Percentiles rank a stretch among this genome's conserved stretches.
Evolutionary conservation across 1,140 invertebrate genomes (phyloP).

Genomic region (Apis mellifera): Amel_HAv3.1 CM009941.2:10105001-10105500

Average conservation of each 20-base stretch:
- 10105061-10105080: slow-evolving; percentile 24
- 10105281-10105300: too few relatives aligned
- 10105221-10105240: background rate
- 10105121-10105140: slow-evolving; percentile 11
- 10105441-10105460: background rate
- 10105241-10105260: background rate
- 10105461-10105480: background rate
- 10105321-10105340: too few relatives aligned
- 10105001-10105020: slow-evolving; percentile 13
- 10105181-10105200: slow-evolving; percentile 25
- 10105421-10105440: slow-evolving; percentile 20
- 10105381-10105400: background rate
- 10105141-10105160: slow-evolving; percentile 4
- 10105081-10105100: slow-evolving; percentile 24
- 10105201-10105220: slow-evolving; percentile 1
- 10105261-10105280: too few relatives aligned
- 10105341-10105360: too few relatives aligned
- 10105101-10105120: slow-evolving; percentile 28
- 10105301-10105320: too few relatives aligned
- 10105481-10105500: background rate
- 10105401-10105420: slow-evolving; percentile 1
- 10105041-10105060: slow-evolving; percentile 18
- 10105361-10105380: background rate
- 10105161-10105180: slow-evolving; percentile 4
- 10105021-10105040: background rate